A percentile compares a stretch with the other conserved stretches of the same genome.
These are phyloP conservation scores for Glaucopsyche alexis DNA, from an alignment of 2,888 invertebrate genomes.

Conservation along the genomic window DNA sequence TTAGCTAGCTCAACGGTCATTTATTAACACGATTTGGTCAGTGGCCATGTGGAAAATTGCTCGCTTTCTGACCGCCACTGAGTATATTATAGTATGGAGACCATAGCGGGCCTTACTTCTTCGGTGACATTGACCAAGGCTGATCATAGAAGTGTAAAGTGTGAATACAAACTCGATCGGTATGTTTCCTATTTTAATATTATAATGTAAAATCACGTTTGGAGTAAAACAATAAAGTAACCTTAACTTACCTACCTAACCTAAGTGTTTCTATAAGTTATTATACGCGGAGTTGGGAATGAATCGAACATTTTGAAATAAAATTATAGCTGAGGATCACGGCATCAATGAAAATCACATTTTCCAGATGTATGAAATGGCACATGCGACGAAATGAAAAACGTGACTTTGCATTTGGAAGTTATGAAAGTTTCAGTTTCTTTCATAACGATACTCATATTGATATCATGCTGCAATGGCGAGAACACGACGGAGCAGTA, in stretches of 20 bases:
- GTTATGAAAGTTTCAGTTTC: constrained; percentile 48
- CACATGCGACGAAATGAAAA: constrained; percentile 49
- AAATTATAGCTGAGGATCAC: background rate
- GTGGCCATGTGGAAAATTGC: constrained; percentile 61
- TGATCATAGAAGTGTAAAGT: background rate
- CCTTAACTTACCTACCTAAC: no score
- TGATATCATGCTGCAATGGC: constrained; percentile 50
- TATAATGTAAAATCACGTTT: no score
- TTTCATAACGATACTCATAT: constrained; percentile 47
- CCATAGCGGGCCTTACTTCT: constrained; percentile 53
- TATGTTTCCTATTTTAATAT: background rate
- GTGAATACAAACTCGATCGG: background rate
- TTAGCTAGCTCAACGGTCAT: constrained; percentile 42
- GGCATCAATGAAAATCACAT: constrained; percentile 5
- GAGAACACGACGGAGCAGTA: constrained; percentile 60
- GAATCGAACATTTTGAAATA: constrained; percentile 5
- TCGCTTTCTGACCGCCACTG: constrained; percentile 55
- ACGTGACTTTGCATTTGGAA: constrained; percentile 50
- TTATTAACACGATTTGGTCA: constrained; percentile 70
- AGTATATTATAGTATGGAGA: constrained; percentile 59
- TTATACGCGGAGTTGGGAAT: background rate
- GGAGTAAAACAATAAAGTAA: no score
- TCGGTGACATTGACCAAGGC: constrained; percentile 50
- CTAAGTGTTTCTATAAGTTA: background rate
- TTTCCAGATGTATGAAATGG: constrained; percentile 50